phyloP scores from a whole-genome alignment of 2,797 vertebrate genomes.

The Anas acuta region DNA sequence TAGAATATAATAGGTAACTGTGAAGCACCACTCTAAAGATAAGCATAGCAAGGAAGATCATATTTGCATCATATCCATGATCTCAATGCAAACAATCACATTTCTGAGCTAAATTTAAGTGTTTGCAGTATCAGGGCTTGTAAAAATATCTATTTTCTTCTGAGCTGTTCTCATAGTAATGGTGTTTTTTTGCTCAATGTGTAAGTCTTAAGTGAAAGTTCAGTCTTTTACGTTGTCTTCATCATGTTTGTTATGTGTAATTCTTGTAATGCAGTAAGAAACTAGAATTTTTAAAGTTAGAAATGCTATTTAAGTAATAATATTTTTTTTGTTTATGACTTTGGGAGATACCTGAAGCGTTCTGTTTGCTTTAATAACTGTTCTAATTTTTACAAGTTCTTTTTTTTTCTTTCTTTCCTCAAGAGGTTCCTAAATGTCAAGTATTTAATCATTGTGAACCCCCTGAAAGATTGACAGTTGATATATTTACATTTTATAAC shows the following conservation, averaged over 20 bases:
- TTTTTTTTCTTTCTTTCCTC: background rate
- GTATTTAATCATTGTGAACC: background rate
- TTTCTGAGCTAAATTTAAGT: background rate
- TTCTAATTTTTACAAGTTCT: background rate
- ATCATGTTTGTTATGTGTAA: background rate
- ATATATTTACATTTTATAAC: background rate
- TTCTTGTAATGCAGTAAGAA: background rate
- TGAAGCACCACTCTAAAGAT: background rate
- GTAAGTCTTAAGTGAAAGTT: background rate
- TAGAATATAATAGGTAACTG: background rate
- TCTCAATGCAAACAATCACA: background rate
- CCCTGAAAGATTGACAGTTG: background rate
- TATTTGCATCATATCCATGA: background rate
- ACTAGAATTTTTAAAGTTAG: background rate
- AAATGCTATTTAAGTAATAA: background rate
- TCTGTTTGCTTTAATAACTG: background rate
- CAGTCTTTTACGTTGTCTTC: background rate
- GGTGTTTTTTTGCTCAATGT: rapidly evolving
- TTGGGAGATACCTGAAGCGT: background rate
- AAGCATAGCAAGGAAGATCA: background rate
- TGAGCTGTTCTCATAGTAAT: background rate
- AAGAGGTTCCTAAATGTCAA: background rate
- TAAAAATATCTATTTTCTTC: background rate
- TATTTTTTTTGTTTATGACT: background rate
- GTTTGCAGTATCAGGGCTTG: background rate